Conservation (phyloP, 2,888 invertebrate genomes). For the Dione juno region DNA sequence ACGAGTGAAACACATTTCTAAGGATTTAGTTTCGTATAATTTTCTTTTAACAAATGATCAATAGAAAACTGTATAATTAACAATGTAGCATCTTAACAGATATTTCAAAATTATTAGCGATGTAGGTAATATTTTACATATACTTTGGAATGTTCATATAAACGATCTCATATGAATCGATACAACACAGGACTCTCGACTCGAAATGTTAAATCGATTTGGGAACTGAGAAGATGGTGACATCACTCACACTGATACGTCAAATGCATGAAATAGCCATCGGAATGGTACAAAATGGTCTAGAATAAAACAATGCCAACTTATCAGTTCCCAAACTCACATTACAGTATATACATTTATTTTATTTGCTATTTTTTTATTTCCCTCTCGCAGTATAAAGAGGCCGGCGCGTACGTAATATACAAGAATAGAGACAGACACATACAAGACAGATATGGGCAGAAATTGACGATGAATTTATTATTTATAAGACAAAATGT, state of each 20-base stretch:
- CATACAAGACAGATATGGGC: conserved; percentile 18
- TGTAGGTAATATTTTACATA: conserved; percentile 83
- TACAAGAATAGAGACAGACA: conserved; percentile 28
- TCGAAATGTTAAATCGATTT: conserved; percentile 35
- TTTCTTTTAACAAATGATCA: conserved; percentile 84
- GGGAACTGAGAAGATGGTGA: conserved; percentile 46
- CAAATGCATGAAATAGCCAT: conserved; percentile 51
- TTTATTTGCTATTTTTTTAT: conserved; percentile 78
- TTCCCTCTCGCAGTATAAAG: conserved; percentile 58
- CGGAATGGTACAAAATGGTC: conserved; percentile 57
- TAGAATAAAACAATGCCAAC: conserved; percentile 63
- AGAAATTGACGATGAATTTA: conserved; percentile 21
- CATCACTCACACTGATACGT: conserved; percentile 46
- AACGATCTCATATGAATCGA: conserved; percentile 79
- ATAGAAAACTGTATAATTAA: conserved; percentile 84
- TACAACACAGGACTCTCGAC: conserved; percentile 56
- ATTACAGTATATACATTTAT: conserved; percentile 60
- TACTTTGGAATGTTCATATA: conserved; percentile 84
- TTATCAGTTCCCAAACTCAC: conserved; percentile 47
- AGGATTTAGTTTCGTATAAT: conserved; percentile 84
- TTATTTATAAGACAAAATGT: conserved; percentile 19
- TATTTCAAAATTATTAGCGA: conserved; percentile 82
- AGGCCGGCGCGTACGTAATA: conserved; percentile 46
- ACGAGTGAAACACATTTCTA: conserved; percentile 65
- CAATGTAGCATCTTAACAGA: conserved; percentile 83